Base-by-base conservation (phyloP, 2,797 vertebrate genomes). In the Harpagifer antarcticus region DNA sequence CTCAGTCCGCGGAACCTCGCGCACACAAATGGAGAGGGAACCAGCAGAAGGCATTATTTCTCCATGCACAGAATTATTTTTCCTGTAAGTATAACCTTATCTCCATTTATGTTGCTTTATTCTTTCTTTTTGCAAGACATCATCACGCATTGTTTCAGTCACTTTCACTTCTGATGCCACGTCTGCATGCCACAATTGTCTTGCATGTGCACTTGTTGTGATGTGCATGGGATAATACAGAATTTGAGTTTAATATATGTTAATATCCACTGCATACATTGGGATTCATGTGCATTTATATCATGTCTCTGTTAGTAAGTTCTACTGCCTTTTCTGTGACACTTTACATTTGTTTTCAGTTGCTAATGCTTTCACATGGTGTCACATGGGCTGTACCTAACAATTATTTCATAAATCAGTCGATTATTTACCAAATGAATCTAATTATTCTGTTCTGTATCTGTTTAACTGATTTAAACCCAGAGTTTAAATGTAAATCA, bases 61-160 rank as follows among this genome's bases (percentile, higher is more conserved):
- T 74, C 66, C 45, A 58, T 40, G 56, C 79, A 37, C 52, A 68
- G 19, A 47, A 14, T 19, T 14, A 59, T 70, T 58, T 67, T 20
- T 8, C 5, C 1, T 86, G 91, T 93, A 67, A 89, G 91, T 89
- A 50, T 54, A 33, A 40, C 13, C 3, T 74, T 13, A 10, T 52
- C 37, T 52, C 16, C 11, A 17, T 50, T 54, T 33, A 2, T 68
- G 16, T 68, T 66, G 1, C 6, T 1, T 49, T 49, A 5, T 70
- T 19, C 13, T 4, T 70, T 19, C 11, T 2, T 20, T 61, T 11
- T 62, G 31, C n/a, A 55, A 23, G 54, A 5, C 47, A 65, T 44
- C 12, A 49, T 16, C 37, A 60, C n/a, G 5, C 55, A n/a, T 50
- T 42, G 10, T 20, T 52, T 64, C 37, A 11, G 44, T 43, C 27